Base-by-base conservation (phyloP, 2,797 vertebrate species). In the Agapornis canus region DNA sequence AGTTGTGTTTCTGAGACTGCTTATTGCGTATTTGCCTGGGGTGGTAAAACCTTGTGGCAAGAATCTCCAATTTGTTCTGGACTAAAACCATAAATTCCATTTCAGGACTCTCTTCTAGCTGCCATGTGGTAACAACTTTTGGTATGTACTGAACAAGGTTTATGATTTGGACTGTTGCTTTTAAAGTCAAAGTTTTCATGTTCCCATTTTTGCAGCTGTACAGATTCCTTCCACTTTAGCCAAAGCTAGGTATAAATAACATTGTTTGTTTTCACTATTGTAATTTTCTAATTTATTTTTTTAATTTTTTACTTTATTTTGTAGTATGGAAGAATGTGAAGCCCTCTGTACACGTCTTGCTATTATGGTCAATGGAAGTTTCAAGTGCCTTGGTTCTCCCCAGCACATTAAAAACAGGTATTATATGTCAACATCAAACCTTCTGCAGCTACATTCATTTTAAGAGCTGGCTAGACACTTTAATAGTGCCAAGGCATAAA, bases 261-360 rank as follows among this genome's bases (percentile, higher is more conserved):
- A 5, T 72, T 71, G 21, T 78, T n/a, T 63, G 9, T 10, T 76
- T 87, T 84, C 39, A 65, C 23, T 39, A 13, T 35, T 54, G 29
- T 60, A 57, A 35, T 81, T 22, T 29, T 80, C 56, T 49, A 20
- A 18, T 57, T 54, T 37, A 13, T 39, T 39, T 39, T 16, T 37
- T 6, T 2, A n/a, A n/a, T 35, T 35, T 35, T 35, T 2, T 1
- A 0, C 13, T 84, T 66, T 56, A 32, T 82, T 70, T 85, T 92
- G 11, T 97, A 99, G 99, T 91, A 99, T 99, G 99, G 99, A 99
- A 97, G 99, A 99, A 95, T 99, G 99, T 49, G 99, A 99, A 97
- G 99, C 98, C 1, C 97, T 99, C 90, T 99, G 99, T 92, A 98
- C 98, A 31, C 97, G 99, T 64, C 98, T 99, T 94, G 98, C 99